Base-by-base conservation (phyloP, 2,113 vertebrate species). In the Agapornis roseicollis region DNA sequence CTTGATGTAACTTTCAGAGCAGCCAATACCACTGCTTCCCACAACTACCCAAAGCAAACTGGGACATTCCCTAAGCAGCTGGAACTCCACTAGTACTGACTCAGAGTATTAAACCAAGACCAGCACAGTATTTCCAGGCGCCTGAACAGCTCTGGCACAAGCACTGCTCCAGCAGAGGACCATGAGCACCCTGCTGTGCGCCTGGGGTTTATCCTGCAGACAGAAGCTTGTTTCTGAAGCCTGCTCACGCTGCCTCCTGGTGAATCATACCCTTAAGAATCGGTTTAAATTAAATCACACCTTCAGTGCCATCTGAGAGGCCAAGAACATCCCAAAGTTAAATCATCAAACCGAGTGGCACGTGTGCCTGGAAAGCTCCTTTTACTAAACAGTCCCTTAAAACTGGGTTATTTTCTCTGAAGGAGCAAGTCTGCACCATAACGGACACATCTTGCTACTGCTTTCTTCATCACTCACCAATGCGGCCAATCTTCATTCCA, bases 401-500 rank as follows among this genome's bases (percentile, higher is more conserved):
- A 72, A 20, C 7, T 16, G 2, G 2, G 16, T 11, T 6, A 7
- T 9, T n/a, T 11, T 31, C 72, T 31, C 35, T 31, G 4, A 52
- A 5, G 31, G 3, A 47, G 24, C 8, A 55, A 64, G 18, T 33
- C 37, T 27, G 16, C 28, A 8, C 33, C 10, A 3, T 2, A 22
- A 46, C 11, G 37, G 0, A 4, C 0, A 3, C 11, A 7, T 58
- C 27, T 2, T 9, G 12, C 2, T 2, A 14, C 2, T 2, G 0
- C 44, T 5, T 23, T 13, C n/a, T 35, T 31, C 31, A 29, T 9
- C 13, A 90, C 98, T 97, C 93, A 99, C 99, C 99, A 66, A 99
- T 99, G 66, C 99, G 98, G 60, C 99, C 99, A 0, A 99, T 99
- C 98, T 99, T 99, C 99, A 99, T 99, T 23, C 99, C 99, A 1